Percentiles rank a stretch among this genome's conserved stretches.
These are phyloP conservation scores for Geopemphigus sp. DNA, from an alignment of 1,140 invertebrate species.

Conservation along the genomic window DNA sequence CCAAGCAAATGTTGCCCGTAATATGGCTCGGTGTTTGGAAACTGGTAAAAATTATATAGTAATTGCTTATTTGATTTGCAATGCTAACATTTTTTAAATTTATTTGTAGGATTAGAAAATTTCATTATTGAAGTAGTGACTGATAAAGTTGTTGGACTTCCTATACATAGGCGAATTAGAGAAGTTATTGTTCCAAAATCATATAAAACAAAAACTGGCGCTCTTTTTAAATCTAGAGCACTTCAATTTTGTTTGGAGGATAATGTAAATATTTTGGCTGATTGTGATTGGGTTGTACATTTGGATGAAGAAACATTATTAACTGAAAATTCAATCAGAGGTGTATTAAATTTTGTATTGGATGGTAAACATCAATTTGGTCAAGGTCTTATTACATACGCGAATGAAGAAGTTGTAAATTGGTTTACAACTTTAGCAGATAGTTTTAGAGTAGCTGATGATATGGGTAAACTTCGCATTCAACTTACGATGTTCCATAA, in stretches of 20 bases:
- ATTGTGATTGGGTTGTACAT: constrained; percentile 96
- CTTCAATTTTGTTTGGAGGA: constrained; percentile 95
- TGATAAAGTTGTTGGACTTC: constrained; percentile 79
- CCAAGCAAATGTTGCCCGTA: constrained; percentile 80
- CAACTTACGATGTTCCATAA: constrained; percentile 93
- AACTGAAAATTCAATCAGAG: constrained; percentile 85
- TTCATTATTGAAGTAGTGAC: constrained; percentile 97
- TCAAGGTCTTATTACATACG: constrained; percentile 97
- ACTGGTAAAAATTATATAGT: constrained; percentile 56
- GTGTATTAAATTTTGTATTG: constrained; percentile 92
- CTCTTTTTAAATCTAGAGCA: constrained; percentile 92
- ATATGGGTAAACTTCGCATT: constrained; percentile 92
- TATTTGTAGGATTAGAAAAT: constrained; percentile 76
- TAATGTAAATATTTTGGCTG: constrained; percentile 79
- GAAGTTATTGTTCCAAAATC: constrained; percentile 83
- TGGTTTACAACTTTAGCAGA: constrained; percentile 96
- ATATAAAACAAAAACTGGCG: constrained; percentile 85
- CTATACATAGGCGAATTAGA: constrained; percentile 69
- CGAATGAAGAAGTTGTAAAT: constrained; percentile 93
- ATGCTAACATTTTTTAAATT: background rate
- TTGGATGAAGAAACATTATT: constrained; percentile 95
- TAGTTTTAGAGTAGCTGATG: constrained; percentile 92
- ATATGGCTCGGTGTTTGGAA: constrained; percentile 84
- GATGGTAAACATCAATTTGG: constrained; percentile 96
- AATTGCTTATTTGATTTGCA: background rate